phyloP scores from a whole-genome alignment of 2,888 invertebrate genomes.

The Dioctria rufipes region DNA sequence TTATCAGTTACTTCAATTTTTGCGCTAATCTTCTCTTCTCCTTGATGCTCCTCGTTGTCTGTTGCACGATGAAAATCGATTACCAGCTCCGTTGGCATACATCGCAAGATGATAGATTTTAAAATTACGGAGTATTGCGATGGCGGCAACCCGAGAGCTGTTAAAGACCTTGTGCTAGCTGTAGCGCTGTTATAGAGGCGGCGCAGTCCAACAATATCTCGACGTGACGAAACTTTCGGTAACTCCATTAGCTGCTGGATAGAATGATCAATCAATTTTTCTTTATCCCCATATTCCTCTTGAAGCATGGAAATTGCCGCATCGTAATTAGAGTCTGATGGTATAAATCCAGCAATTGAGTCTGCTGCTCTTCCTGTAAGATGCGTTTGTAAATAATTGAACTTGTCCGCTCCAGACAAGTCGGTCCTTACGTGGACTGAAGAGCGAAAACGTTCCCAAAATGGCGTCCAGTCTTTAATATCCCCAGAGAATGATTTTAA shows the following conservation, averaged over 20 bases:
- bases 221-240: not conserved
- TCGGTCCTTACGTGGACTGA: not conserved
- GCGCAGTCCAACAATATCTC: not conserved
- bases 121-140: conserved; percentile 19
- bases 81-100: too few relatives aligned
- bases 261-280: conserved; percentile 8
- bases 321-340: conserved; percentile 15
- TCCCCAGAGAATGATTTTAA: not conserved
- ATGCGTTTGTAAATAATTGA: conserved; percentile 23
- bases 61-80: too few relatives aligned
- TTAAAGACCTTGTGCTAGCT: conserved; percentile 10
- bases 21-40: too few relatives aligned
- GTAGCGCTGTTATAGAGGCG: not conserved
- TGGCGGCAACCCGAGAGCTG: not conserved
- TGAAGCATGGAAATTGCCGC: not conserved
- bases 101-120: conserved; percentile 5
- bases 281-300: conserved; percentile 22
- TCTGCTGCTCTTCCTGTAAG: conserved; percentile 3
- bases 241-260: conserved; percentile 16
- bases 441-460: too few relatives aligned
- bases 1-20: too few relatives aligned
- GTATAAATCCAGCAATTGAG: conserved; percentile 1
- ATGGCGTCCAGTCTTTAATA: conserved; percentile 10
- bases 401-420: conserved; percentile 1
- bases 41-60: too few relatives aligned